Conservation (phyloP, 1,140 invertebrate species). For the Maniola jurtina region DNA sequence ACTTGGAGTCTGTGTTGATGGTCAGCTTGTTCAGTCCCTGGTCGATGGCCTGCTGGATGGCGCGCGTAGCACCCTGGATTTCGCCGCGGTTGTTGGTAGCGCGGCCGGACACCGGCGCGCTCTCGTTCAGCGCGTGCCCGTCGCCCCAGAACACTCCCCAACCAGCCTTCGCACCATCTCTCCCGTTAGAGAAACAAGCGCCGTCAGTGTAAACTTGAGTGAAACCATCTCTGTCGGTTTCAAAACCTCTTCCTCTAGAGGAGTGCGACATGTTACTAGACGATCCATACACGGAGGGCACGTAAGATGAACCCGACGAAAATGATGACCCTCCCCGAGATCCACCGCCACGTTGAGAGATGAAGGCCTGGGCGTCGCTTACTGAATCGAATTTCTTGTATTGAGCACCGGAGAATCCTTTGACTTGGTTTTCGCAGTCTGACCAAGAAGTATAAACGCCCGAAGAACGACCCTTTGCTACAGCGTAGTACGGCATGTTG, state of each 20-base stretch:
- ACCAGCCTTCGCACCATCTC: slow-evolving; percentile 88
- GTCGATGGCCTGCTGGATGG: slow-evolving; percentile 85
- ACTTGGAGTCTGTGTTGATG: slow-evolving; percentile 95
- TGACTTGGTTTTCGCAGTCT: slow-evolving; percentile 87
- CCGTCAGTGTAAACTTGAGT: slow-evolving; percentile 95
- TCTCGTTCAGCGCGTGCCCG: slow-evolving; percentile 89
- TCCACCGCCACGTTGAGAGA: slow-evolving; percentile 37
- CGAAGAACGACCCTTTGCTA: slow-evolving; percentile 80
- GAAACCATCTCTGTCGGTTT: slow-evolving; percentile 77
- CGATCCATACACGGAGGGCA: too few relatives aligned
- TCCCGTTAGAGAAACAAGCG: slow-evolving; percentile 90
- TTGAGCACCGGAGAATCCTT: slow-evolving; percentile 83
- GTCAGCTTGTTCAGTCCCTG: slow-evolving; percentile 86
- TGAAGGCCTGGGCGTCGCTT: slow-evolving; percentile 80
- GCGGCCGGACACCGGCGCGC: slow-evolving; percentile 87
- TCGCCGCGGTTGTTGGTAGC: slow-evolving; percentile 98
- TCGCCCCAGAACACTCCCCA: slow-evolving; percentile 96
- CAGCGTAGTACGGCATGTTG: slow-evolving; percentile 81
- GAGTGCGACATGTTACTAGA: too few relatives aligned
- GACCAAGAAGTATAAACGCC: slow-evolving; percentile 82
- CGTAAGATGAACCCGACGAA: too few relatives aligned
- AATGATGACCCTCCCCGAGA: slow-evolving; percentile 4
- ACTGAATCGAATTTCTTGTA: slow-evolving; percentile 88
- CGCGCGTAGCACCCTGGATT: slow-evolving; percentile 93
- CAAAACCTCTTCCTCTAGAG: slow-evolving; percentile 36